phyloP scores from a whole-genome alignment of 2,113 vertebrate species.

The Hypocryptadius cinnamomeus region DNA sequence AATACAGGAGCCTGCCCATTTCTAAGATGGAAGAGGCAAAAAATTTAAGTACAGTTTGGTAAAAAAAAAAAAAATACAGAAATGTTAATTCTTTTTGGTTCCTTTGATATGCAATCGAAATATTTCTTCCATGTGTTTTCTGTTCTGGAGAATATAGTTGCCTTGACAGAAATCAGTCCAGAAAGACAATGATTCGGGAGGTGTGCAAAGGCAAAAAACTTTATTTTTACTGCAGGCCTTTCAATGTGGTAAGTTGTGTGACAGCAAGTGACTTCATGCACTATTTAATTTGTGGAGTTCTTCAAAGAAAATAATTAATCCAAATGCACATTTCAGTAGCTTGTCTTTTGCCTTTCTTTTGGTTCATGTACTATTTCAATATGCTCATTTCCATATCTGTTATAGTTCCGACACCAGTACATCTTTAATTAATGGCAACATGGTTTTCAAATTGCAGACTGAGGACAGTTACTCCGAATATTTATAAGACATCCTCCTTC shows the following conservation, averaged over 20 bases:
- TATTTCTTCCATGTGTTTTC: background rate
- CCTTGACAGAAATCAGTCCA: background rate
- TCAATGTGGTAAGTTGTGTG: background rate
- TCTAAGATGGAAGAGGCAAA: background rate
- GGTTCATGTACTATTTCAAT: background rate
- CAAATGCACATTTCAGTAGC: background rate
- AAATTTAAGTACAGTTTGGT: background rate
- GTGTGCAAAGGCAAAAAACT: background rate
- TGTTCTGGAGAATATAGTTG: background rate
- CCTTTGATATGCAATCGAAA: background rate
- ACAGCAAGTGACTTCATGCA: background rate
- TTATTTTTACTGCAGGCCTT: background rate
- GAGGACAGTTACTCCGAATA: background rate
- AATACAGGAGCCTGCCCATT: background rate
- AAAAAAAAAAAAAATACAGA: background rate
- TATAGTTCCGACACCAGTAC: background rate
- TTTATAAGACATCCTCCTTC: background rate
- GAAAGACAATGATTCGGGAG: background rate
- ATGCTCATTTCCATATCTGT: background rate
- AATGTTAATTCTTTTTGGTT: background rate
- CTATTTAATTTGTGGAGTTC: background rate
- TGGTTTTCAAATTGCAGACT: background rate
- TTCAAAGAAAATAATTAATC: background rate
- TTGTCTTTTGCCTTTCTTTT: background rate
- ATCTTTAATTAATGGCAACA: constrained; percentile 11